Evolutionary conservation across 2,888 invertebrate genomes (phyloP).

Genomic region (Tetramorium bicarinatum): DNA sequence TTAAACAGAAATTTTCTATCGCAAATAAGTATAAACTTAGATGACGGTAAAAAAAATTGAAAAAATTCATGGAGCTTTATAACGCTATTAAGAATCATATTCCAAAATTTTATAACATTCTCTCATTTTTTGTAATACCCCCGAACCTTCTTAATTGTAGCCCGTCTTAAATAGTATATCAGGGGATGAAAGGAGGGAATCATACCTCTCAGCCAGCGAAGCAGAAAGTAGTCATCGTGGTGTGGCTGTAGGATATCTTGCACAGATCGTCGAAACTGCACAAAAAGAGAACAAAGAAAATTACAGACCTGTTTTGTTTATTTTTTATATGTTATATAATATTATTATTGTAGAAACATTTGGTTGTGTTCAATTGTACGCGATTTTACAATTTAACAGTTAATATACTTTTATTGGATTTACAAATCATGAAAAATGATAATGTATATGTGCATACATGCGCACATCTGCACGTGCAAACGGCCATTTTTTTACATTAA

Average conservation of each 20-base stretch:
- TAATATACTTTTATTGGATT: too few relatives aligned
- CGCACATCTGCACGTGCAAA: too few relatives aligned
- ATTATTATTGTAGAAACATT: background rate
- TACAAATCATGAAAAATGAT: background rate
- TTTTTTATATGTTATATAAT: background rate
- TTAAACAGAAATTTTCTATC: too few relatives aligned
- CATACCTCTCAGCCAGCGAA: constrained; percentile 94
- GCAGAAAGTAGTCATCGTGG: constrained; percentile 92
- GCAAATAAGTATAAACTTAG: too few relatives aligned
- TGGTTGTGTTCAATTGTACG: background rate
- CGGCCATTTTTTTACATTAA: too few relatives aligned
- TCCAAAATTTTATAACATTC: too few relatives aligned
- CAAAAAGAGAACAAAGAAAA: constrained; percentile 81
- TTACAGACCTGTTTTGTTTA: background rate
- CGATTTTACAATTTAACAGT: background rate
- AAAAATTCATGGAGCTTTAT: too few relatives aligned
- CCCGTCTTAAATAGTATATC: background rate
- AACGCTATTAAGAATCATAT: too few relatives aligned
- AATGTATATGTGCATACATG: too few relatives aligned
- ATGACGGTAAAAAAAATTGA: too few relatives aligned
- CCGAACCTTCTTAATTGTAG: too few relatives aligned
- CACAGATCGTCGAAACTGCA: constrained; percentile 92
- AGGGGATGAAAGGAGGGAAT: background rate
- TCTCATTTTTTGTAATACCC: too few relatives aligned
- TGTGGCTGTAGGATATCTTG: constrained; percentile 90